Evolutionary conservation across 2,888 invertebrate species (phyloP).

Genomic region (Eretmocerus hayati): DNA sequence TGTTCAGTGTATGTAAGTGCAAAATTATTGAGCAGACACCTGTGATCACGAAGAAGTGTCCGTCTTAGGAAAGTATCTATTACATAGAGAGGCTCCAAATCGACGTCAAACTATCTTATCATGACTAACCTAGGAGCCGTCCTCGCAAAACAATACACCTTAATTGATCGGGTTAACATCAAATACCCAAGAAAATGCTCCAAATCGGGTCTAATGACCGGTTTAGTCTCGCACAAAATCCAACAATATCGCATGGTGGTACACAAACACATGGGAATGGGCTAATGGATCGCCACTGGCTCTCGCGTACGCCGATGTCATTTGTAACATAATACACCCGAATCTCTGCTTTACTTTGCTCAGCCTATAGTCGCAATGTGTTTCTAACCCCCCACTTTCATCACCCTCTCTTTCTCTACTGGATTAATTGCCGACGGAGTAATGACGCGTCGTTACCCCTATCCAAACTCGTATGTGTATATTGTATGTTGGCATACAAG

Average conservation of each 20-base stretch:
- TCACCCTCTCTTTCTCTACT: constrained; percentile 10
- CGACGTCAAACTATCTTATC: no score
- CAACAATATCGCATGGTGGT: constrained; percentile 13
- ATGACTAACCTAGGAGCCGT: no score
- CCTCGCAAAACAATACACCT: no score
- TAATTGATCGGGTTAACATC: background rate
- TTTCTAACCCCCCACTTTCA: no score
- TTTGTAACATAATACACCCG: constrained; percentile 27
- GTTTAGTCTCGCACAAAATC: constrained; percentile 18
- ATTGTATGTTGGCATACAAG: constrained; percentile 2
- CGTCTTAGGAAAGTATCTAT: no score
- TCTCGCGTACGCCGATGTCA: constrained; percentile 13
- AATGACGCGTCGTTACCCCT: constrained; percentile 30
- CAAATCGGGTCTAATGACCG: constrained; percentile 21
- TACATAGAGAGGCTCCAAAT: no score
- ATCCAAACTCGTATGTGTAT: background rate
- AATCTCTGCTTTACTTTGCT: constrained; percentile 3
- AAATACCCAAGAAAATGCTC: constrained; percentile 15
- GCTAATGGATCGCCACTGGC: constrained; percentile 16
- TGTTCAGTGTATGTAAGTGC: no score
- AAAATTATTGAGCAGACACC: no score
- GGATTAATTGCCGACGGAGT: constrained; percentile 40
- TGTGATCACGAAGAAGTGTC: no score
- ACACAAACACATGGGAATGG: background rate
- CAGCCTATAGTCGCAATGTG: no score